A percentile compares a stretch with the other conserved stretches of the same genome.
Evolutionary conservation across 2,797 vertebrate genomes (phyloP).

Genomic region (Carduelis carduelis): DNA sequence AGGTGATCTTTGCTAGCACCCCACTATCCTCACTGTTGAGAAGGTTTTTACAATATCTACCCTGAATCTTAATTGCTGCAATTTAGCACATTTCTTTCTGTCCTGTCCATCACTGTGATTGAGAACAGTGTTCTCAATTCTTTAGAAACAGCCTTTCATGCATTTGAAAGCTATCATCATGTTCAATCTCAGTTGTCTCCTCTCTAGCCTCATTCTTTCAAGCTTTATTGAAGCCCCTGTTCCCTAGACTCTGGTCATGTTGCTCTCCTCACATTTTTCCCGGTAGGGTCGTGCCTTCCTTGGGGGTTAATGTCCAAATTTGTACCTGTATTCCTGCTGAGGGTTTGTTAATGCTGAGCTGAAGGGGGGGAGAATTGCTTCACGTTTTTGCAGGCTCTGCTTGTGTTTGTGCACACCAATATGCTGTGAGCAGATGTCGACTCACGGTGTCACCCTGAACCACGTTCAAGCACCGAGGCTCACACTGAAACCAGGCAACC

Average conservation of each 20-base stretch:
- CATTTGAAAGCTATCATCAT: conserved; percentile 35
- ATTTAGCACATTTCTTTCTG: conserved; percentile 28
- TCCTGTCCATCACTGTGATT: conserved; percentile 20
- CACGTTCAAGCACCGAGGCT: background rate
- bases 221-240: background rate
- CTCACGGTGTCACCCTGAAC: conserved; percentile 38
- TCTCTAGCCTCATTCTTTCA: conserved; percentile 20
- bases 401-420: background rate
- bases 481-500: background rate
- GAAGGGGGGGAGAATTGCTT: background rate
- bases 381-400: background rate
- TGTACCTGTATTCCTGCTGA: background rate
- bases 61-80: conserved; percentile 47
- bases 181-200: conserved; percentile 27
- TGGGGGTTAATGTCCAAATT: background rate
- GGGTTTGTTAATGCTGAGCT: background rate
- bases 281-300: background rate
- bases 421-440: conserved; percentile 22
- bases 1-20: background rate
- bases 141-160: conserved; percentile 33
- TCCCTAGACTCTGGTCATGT: conserved; percentile 5
- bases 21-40: background rate
- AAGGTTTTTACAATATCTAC: background rate
- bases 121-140: conserved; percentile 34
- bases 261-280: background rate